phyloP scores from a whole-genome alignment of 2,888 invertebrate genomes.

The Lasioglossum calceatum region DNA sequence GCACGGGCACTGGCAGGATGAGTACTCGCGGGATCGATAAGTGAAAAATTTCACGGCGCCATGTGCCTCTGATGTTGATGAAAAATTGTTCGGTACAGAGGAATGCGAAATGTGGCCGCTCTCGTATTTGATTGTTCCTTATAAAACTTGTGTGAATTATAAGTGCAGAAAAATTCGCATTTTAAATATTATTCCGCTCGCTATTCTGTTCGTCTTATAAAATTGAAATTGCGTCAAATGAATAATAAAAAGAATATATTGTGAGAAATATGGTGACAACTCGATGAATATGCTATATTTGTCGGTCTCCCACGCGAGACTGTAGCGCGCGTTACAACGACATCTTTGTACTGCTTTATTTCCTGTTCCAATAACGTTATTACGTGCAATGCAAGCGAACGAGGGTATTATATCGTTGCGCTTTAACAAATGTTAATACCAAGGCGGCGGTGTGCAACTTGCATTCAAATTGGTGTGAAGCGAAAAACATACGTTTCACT shows the following conservation, averaged over 20 bases:
- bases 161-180: neutral
- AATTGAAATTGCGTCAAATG: too few species aligned
- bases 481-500: neutral
- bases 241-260: neutral
- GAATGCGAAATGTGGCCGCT: neutral
- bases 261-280: neutral
- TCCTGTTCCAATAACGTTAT: conserved; percentile 10
- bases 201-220: neutral
- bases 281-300: neutral
- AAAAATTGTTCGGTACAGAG: neutral
- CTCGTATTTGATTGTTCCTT: too few species aligned
- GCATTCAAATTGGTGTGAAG: conserved; percentile 6
- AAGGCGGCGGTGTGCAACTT: neutral
- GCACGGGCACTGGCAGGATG: neutral
- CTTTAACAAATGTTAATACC: conserved; percentile 5
- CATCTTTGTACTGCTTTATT: conserved; percentile 9
- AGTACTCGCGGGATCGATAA: neutral
- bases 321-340: neutral
- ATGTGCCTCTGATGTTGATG: neutral
- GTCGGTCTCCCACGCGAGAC: neutral
- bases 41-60: neutral
- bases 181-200: neutral
- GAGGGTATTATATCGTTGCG: neutral
- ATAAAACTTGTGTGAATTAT: neutral
- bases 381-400: conserved; percentile 5